Conservation (phyloP, 2,888 invertebrate genomes). For the Gymnosoma rotundatum region DNA sequence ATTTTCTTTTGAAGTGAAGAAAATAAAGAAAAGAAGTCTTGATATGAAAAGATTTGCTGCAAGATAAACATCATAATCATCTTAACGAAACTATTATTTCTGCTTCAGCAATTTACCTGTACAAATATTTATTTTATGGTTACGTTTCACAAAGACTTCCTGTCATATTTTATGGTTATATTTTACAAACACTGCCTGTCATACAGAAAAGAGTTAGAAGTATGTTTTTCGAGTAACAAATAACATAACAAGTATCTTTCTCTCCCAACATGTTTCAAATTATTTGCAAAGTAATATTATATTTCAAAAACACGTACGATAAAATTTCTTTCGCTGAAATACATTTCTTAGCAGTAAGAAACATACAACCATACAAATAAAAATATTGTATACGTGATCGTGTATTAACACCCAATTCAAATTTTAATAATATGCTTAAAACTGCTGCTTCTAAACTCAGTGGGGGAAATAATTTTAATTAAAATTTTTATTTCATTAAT, state of each 20-base stretch:
- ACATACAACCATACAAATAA: not conserved
- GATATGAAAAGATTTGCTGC: not conserved
- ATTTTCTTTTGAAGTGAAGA: not conserved
- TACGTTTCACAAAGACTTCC: constrained; percentile 27
- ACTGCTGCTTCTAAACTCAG: not conserved
- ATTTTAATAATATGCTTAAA: constrained; percentile 1
- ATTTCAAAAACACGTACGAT: constrained; percentile 7
- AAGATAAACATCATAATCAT: constrained; percentile 4
- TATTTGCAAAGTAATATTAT: constrained; percentile 28
- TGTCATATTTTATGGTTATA: constrained; percentile 57
- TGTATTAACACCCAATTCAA: constrained; percentile 24
- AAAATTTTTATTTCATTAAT: not conserved
- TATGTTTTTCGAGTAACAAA: not conserved
- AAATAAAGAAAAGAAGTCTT: not conserved
- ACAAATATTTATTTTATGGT: constrained; percentile 59
- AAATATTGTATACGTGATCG: not conserved
- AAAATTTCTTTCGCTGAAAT: not conserved
- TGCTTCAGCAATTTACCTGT: constrained; percentile 62
- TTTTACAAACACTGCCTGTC: constrained; percentile 6
- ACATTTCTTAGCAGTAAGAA: not conserved
- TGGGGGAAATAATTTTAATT: constrained; percentile 1
- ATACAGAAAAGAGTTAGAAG: not conserved
- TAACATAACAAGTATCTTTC: not conserved
- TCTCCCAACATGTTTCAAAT: constrained; percentile 9
- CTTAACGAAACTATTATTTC: constrained; percentile 23